Base-by-base conservation (phyloP, 2,113 vertebrate genomes). In the Corynorhinus townsendii region DNA sequence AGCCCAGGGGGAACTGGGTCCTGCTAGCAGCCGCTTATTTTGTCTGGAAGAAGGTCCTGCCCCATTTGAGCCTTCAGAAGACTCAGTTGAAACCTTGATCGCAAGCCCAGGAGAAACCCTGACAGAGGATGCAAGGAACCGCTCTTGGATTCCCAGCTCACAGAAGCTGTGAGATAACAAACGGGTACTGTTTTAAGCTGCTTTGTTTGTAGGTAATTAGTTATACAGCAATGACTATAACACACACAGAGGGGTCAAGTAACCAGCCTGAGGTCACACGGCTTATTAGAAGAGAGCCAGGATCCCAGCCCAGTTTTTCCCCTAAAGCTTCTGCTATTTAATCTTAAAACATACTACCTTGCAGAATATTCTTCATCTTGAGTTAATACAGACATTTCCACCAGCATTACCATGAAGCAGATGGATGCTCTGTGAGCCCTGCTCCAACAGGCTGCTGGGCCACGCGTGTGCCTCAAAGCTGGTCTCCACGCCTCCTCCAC, bases 391-490 rank as follows among this genome's bases (percentile, higher is more conserved):
- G 24, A 33, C 15, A 3, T 38, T 49, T 56, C 86, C 80, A 10
- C 22, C 22, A 52, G 73, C 40, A 35, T 17, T 54, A 24, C 54
- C 4, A 0, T 5, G 0, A 35, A 79, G 52, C 43, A n/a, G 40
- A 26, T 1, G 52, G 64, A 7, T 1, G 10, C 20, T 56, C 66
- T 11, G 19, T 17, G 49, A 49, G 11, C 1, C 5, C 47, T 0
- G 0, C 62, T 38, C 14, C 22, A 17, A 11, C 7, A 56, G 76
- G 52, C 24, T 54, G 35, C 12, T 1, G 9, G 33, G 26, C 30
- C 47, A 24, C 28, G 1, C 1, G 0, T 7, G 14, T 10, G 26
- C 19, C 54, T 47, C 30, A 2, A 19, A 20, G 22, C 17, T 20
- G 52, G 12, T 79, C 75, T 56, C 35, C 73, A 0, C 5, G 26